Conservation (phyloP, 2,113 vertebrate species). For the Hippocampus comes region DNA sequence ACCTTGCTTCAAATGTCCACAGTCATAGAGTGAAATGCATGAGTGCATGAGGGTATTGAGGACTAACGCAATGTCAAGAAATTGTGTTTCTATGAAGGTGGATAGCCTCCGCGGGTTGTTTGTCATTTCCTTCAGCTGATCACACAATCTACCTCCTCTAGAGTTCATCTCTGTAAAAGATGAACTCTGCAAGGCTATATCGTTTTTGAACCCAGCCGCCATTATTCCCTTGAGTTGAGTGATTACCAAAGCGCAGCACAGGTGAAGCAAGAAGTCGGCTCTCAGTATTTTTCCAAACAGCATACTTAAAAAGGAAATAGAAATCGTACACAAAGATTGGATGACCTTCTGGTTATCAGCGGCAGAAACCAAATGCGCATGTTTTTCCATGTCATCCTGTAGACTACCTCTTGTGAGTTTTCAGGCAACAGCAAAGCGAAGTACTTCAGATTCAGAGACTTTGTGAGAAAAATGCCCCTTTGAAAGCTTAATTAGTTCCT, state of each 20-base stretch:
- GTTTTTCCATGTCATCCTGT: slow-evolving; percentile 25
- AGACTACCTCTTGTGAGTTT: slow-evolving; percentile 19
- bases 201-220: neutral
- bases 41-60: slow-evolving; percentile 30
- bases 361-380: slow-evolving; percentile 30
- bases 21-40: slow-evolving; percentile 31
- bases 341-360: slow-evolving; percentile 27
- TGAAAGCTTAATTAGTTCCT: neutral
- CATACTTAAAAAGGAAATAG: slow-evolving; percentile 48
- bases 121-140: slow-evolving; percentile 2
- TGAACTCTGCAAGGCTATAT: neutral
- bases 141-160: neutral
- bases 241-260: slow-evolving; percentile 24
- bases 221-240: slow-evolving; percentile 39
- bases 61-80: slow-evolving; percentile 13
- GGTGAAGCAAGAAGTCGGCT: slow-evolving; percentile 30
- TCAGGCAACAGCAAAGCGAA: slow-evolving; percentile 23
- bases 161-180: slow-evolving; percentile 3
- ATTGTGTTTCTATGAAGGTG: neutral
- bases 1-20: slow-evolving; percentile 36
- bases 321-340: slow-evolving; percentile 39
- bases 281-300: slow-evolving; percentile 30
- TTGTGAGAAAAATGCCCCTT: neutral
- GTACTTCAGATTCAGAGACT: slow-evolving; percentile 33
- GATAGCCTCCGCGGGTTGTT: neutral